Conservation (phyloP, 2,888 invertebrate genomes). For the Eristalis tenax region DNA sequence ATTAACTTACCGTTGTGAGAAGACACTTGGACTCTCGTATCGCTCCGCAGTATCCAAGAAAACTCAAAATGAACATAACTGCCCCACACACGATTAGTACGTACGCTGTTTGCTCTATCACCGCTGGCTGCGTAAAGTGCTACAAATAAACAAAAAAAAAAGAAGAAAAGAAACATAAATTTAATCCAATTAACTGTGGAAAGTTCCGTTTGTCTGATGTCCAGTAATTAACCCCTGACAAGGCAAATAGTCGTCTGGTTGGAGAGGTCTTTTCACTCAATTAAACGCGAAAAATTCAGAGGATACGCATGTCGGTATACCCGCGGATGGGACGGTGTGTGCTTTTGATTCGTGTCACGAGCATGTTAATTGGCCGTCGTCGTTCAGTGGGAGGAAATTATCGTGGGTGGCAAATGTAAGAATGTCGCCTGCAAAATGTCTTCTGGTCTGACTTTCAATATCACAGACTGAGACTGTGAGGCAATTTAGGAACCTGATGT, state of each 20-base stretch:
- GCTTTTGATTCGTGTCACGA: not conserved
- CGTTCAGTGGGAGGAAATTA: too few relatives aligned
- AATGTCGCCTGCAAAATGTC: not conserved
- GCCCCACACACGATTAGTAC: slow-evolving; percentile 86
- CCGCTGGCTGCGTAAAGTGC: slow-evolving; percentile 84
- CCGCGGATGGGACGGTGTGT: not conserved
- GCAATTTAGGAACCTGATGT: too few relatives aligned
- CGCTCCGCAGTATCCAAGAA: slow-evolving; percentile 88
- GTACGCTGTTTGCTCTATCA: slow-evolving; percentile 86
- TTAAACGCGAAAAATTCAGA: not conserved
- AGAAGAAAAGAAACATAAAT: slow-evolving; percentile 30
- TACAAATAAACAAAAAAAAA: slow-evolving; percentile 76
- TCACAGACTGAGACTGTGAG: too few relatives aligned
- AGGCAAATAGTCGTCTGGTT: slow-evolving; percentile 5
- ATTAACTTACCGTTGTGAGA: slow-evolving; percentile 85
- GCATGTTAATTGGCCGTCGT: not conserved
- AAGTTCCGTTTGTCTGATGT: slow-evolving; percentile 24
- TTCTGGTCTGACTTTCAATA: too few relatives aligned
- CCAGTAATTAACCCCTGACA: slow-evolving; percentile 59
- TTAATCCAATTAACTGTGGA: slow-evolving; percentile 53
- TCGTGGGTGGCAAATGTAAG: not conserved
- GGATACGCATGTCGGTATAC: not conserved
- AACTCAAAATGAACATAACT: slow-evolving; percentile 87
- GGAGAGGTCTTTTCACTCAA: slow-evolving; percentile 2
- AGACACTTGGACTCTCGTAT: slow-evolving; percentile 86